phyloP scores from a whole-genome alignment of 2,113 vertebrate species.

The Sardina pilchardus region DNA sequence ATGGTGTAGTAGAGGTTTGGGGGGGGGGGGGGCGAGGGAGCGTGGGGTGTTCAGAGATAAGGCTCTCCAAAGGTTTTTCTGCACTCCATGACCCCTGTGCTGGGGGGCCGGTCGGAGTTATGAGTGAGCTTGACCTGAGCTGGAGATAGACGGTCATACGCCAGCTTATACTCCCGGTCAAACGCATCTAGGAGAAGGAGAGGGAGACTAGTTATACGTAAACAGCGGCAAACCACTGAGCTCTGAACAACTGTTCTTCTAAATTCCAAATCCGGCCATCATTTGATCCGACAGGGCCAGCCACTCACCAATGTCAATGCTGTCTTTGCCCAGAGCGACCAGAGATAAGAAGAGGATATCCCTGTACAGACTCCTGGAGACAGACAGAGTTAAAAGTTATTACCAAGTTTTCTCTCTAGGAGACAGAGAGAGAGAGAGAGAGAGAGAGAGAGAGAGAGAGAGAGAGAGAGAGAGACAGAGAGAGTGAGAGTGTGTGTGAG shows the following conservation, averaged over 20 bases:
- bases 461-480: no score
- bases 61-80: slow-evolving; percentile 91
- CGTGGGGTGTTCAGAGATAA: slow-evolving; percentile 74
- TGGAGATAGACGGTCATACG: slow-evolving; percentile 91
- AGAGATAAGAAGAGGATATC: slow-evolving; percentile 94
- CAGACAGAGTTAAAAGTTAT: not conserved
- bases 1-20: not conserved
- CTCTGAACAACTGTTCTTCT: not conserved
- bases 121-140: slow-evolving; percentile 91
- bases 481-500: not conserved
- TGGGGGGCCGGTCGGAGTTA: slow-evolving; percentile 92
- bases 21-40: not conserved
- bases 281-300: not conserved
- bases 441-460: no score
- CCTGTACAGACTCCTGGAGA: slow-evolving; percentile 93
- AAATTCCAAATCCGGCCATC: not conserved
- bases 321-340: slow-evolving; percentile 92
- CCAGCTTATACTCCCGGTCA: slow-evolving; percentile 95
- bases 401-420: not conserved
- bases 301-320: slow-evolving; percentile 93
- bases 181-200: slow-evolving; percentile 82
- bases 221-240: not conserved
- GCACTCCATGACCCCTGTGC: slow-evolving; percentile 94
- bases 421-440: no score
- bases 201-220: not conserved